Conservation (phyloP, 1,140 invertebrate species). For the Eupeodes corollae region DNA sequence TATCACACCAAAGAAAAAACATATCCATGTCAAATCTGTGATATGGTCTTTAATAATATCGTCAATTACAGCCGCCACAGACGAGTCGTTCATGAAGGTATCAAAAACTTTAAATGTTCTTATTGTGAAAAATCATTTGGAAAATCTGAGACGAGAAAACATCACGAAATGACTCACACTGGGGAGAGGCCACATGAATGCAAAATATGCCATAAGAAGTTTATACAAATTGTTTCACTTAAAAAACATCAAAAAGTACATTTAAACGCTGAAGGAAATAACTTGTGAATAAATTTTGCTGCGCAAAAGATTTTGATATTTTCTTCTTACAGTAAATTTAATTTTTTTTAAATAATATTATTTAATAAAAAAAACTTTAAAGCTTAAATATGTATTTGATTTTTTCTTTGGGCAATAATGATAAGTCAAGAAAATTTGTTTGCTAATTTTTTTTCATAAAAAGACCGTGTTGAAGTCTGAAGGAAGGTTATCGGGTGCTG, state of each 20-base stretch:
- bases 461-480: too few relatives aligned
- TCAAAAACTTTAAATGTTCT: conserved; percentile 20
- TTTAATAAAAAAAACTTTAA: too few relatives aligned
- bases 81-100: conserved; percentile 22
- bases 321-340: too few relatives aligned
- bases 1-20: conserved; percentile 28
- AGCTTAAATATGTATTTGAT: too few relatives aligned
- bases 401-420: too few relatives aligned
- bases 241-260: conserved; percentile 25
- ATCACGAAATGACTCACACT: conserved; percentile 34
- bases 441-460: too few relatives aligned
- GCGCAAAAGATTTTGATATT: too few relatives aligned
- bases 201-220: conserved; percentile 18
- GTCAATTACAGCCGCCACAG: conserved; percentile 26
- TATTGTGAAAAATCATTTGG: conserved; percentile 25
- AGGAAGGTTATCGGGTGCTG: too few relatives aligned
- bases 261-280: neutral
- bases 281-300: too few relatives aligned
- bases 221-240: conserved; percentile 24
- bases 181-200: conserved; percentile 39
- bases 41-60: conserved; percentile 25
- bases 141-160: conserved; percentile 25
- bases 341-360: too few relatives aligned
- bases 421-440: too few relatives aligned
- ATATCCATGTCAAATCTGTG: conserved; percentile 22